A percentile compares a stretch with the other conserved stretches of the same genome.
Evolutionary conservation across 1,140 invertebrate species (phyloP).

Genomic region (Panagrolaimus sp.): DNA sequence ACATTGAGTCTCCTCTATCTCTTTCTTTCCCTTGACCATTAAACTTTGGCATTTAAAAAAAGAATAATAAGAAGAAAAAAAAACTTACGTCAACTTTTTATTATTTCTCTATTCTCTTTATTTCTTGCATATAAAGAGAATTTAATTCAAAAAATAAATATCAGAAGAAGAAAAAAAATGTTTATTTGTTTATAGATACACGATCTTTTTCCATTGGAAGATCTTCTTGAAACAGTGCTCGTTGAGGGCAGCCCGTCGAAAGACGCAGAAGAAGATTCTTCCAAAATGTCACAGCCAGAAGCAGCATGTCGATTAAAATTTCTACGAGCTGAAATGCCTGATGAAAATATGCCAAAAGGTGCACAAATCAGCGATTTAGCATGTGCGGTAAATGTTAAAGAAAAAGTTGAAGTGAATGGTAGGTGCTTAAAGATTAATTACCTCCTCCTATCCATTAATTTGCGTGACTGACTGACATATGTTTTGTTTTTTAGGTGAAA

Average conservation of each 20-base stretch:
- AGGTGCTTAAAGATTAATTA: slow-evolving; percentile 1
- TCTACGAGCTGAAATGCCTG: slow-evolving; percentile 49
- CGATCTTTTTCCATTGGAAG: slow-evolving; percentile 46
- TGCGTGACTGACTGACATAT: too few species aligned
- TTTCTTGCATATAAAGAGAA: too few species aligned
- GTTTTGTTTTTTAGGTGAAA: slow-evolving; percentile 45
- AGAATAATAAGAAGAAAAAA: too few species aligned
- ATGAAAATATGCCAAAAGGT: slow-evolving; percentile 49
- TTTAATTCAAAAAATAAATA: too few species aligned
- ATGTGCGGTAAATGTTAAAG: slow-evolving; percentile 56
- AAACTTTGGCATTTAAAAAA: too few species aligned
- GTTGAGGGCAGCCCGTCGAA: slow-evolving; percentile 14
- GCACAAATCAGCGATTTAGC: slow-evolving; percentile 39
- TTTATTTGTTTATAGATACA: slow-evolving; percentile 35
- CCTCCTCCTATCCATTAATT: too few species aligned
- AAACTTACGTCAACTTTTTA: too few species aligned
- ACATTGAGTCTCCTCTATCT: too few species aligned
- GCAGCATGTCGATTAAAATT: slow-evolving; percentile 50
- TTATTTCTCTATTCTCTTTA: too few species aligned
- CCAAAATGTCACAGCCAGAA: slow-evolving; percentile 27
- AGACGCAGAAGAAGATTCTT: slow-evolving; percentile 5
- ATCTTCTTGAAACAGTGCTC: slow-evolving; percentile 40
- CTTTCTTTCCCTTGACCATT: too few species aligned
- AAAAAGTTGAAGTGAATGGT: slow-evolving; percentile 58
- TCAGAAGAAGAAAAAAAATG: too few species aligned